Evolutionary conservation across 2,113 vertebrate species (phyloP).

Genomic region (Bucco capensis): DNA sequence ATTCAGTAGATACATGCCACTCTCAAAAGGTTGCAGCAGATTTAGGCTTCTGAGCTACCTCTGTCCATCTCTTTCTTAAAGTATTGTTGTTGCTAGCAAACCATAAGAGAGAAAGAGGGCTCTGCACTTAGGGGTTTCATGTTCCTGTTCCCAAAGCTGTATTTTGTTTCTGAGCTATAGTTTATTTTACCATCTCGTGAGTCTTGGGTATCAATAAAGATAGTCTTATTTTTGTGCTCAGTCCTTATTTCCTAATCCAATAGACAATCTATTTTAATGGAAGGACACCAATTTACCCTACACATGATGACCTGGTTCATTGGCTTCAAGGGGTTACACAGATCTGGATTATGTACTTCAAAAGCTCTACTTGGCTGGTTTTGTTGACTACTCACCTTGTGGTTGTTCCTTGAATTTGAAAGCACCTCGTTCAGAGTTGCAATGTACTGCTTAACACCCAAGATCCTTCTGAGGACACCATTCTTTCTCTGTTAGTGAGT

Average conservation of each 20-base stretch:
- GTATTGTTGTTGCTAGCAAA: not conserved
- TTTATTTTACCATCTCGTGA: not conserved
- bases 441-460: not conserved
- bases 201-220: not conserved
- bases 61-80: not conserved
- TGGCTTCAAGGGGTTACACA: not conserved
- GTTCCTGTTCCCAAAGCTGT: not conserved
- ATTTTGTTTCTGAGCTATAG: not conserved
- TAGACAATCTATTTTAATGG: not conserved
- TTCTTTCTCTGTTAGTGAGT: not conserved
- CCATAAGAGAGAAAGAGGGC: rapidly evolving
- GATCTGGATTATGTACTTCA: not conserved
- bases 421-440: not conserved
- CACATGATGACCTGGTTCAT: not conserved
- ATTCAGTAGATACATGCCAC: not conserved
- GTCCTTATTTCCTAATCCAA: not conserved
- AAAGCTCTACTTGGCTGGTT: not conserved
- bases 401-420: not conserved
- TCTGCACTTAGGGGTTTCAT: rapidly evolving
- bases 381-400: not conserved
- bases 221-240: not conserved
- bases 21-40: not conserved
- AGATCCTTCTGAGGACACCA: not conserved
- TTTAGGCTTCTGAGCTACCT: not conserved
- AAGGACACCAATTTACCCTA: not conserved